Evolutionary conservation across 2,797 vertebrate species (phyloP).

Genomic region (Enteromius mattozi): DNA sequence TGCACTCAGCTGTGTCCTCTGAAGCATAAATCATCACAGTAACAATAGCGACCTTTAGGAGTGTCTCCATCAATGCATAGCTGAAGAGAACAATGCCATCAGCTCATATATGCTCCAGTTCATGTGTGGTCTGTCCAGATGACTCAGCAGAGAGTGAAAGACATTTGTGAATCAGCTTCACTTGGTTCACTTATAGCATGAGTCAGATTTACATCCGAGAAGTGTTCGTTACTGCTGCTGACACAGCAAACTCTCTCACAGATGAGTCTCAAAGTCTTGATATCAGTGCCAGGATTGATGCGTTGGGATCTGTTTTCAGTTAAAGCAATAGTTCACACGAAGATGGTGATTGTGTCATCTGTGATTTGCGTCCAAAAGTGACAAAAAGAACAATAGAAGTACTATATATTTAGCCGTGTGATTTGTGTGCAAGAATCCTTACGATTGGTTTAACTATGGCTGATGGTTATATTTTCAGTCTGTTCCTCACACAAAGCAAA

Average conservation of each 20-base stretch:
- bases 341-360: not conserved
- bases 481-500: not conserved
- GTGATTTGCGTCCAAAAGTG: not conserved
- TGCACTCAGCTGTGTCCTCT: not conserved
- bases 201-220: constrained; percentile 3
- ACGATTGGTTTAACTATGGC: not conserved
- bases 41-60: not conserved
- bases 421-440: not conserved
- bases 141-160: not conserved
- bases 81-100: not conserved
- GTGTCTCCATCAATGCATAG: not conserved
- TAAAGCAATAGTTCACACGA: not conserved
- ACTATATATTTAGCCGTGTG: not conserved
- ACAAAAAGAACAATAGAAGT: not conserved
- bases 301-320: not conserved
- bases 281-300: not conserved
- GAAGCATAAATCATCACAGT: not conserved
- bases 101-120: not conserved
- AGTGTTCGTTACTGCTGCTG: not conserved
- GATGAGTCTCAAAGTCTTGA: not conserved
- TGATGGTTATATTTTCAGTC: not conserved
- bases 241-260: not conserved
- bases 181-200: not conserved
- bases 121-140: not conserved
- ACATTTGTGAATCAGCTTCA: not conserved